Evolutionary conservation across 2,797 vertebrate genomes (phyloP).

Genomic region (Spea hammondii): DNA sequence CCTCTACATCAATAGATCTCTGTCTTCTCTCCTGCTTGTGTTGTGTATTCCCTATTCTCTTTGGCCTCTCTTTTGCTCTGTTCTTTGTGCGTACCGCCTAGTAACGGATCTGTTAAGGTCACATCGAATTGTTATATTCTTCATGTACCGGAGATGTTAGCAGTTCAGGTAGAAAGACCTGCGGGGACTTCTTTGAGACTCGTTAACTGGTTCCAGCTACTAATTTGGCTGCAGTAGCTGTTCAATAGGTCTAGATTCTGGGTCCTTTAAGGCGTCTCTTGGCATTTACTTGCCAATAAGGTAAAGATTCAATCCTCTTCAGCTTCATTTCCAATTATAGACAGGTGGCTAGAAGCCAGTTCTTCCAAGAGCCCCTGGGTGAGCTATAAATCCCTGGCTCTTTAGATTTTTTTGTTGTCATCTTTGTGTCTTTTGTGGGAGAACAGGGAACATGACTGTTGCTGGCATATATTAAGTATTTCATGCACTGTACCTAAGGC

Average conservation of each 20-base stretch:
- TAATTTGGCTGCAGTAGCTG: background rate
- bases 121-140: background rate
- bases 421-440: conserved; percentile 5
- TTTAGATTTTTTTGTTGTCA: conserved; percentile 45
- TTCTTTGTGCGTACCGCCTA: background rate
- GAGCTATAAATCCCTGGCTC: conserved; percentile 36
- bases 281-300: conserved; percentile 37
- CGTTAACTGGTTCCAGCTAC: background rate
- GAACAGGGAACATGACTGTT: background rate
- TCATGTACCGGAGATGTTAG: background rate
- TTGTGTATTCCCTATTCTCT: background rate
- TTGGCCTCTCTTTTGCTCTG: background rate
- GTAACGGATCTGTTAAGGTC: background rate
- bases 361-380: conserved; percentile 35
- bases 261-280: conserved; percentile 31
- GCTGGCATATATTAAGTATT: background rate
- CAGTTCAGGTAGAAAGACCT: fast-evolving
- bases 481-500: background rate
- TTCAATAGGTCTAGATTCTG: background rate
- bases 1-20: no score
- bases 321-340: conserved; percentile 52
- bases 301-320: conserved; percentile 44
- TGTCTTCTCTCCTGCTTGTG: background rate
- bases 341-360: conserved; percentile 36
- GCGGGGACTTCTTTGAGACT: background rate